Evolutionary conservation across 1,140 invertebrate genomes (phyloP).

Genomic region (Drosophila arawakana): DNA sequence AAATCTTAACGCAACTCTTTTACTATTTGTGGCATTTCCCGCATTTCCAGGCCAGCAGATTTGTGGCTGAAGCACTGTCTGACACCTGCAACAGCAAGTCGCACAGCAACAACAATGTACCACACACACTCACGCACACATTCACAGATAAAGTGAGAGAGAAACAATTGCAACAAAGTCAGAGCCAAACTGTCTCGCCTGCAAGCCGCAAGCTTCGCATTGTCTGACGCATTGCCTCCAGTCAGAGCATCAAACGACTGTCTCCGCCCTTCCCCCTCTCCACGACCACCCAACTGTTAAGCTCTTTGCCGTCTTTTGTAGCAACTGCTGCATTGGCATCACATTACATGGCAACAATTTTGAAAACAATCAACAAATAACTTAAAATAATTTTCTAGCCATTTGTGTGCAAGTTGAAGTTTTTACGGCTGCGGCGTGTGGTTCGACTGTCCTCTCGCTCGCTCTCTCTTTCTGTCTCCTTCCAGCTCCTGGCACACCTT

Average conservation of each 20-base stretch:
- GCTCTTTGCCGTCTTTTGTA: neutral
- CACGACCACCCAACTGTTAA: neutral
- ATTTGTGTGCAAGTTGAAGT: constrained; percentile 56
- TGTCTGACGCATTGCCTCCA: constrained; percentile 50
- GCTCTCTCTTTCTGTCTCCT: neutral
- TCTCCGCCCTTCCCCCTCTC: neutral
- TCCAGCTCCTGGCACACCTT: neutral
- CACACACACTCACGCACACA: constrained; percentile 38
- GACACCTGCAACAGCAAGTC: constrained; percentile 35
- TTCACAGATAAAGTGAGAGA: neutral
- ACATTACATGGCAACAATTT: constrained; percentile 69
- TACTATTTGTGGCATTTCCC: constrained; percentile 22
- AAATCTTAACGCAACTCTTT: constrained; percentile 19
- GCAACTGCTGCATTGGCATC: constrained; percentile 46
- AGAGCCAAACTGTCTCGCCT: constrained; percentile 53
- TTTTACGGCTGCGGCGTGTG: constrained; percentile 61
- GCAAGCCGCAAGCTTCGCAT: constrained; percentile 40
- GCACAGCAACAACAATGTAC: constrained; percentile 22
- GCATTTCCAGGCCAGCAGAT: constrained; percentile 29
- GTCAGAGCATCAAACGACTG: neutral
- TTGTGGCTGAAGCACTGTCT: constrained; percentile 16
- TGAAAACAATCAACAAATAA: constrained; percentile 61
- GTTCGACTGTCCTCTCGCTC: constrained; percentile 19
- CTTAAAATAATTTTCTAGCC: constrained; percentile 57
- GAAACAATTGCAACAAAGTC: constrained; percentile 33